Evolutionary conservation across 2,113 vertebrate species (phyloP).

Genomic region (Tachycineta bicolor): DNA sequence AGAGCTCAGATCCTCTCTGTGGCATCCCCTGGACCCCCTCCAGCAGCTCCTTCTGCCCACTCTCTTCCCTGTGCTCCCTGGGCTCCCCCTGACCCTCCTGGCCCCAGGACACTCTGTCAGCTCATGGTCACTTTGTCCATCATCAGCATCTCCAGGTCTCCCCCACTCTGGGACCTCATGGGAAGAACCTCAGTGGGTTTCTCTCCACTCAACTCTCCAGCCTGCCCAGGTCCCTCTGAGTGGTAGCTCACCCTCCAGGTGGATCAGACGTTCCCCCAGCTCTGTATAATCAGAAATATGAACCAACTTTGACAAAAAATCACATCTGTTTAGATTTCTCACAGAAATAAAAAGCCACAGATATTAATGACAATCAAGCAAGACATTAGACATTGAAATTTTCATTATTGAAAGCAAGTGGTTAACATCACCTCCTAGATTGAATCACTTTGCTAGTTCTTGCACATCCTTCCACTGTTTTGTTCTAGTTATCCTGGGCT

Average conservation of each 20-base stretch:
- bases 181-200: not conserved
- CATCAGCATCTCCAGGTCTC: not conserved
- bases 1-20: not conserved
- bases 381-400: not conserved
- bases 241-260: not conserved
- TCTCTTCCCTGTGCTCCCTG: not conserved
- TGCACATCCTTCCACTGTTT: too few species aligned
- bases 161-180: not conserved
- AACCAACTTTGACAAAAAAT: not conserved
- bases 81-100: not conserved
- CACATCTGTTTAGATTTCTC: not conserved
- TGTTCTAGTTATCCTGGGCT: not conserved
- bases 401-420: not conserved
- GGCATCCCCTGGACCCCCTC: not conserved
- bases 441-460: not conserved
- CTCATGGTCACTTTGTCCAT: not conserved
- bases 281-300: too few species aligned
- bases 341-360: not conserved
- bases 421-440: not conserved
- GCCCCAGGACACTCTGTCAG: not conserved
- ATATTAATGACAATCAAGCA: not conserved
- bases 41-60: not conserved
- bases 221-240: not conserved
- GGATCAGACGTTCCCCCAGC: not conserved
- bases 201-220: not conserved